Conservation (phyloP, 2,113 vertebrate genomes). For the Eidolon helvum region DNA sequence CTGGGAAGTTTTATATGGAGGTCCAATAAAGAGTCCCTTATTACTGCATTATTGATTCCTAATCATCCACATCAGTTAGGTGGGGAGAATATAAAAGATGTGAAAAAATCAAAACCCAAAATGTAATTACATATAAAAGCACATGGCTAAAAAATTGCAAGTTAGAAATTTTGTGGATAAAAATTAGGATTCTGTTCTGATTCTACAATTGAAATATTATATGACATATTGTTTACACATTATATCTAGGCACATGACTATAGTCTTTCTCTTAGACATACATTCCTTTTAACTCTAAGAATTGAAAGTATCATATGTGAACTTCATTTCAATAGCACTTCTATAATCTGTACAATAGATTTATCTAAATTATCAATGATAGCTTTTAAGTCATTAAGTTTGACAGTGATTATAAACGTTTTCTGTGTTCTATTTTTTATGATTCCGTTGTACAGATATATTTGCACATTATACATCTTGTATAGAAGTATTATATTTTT, state of each 20-base stretch:
- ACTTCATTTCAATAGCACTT: not conserved
- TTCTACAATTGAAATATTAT: not conserved
- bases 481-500: not conserved
- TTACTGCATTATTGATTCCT: not conserved
- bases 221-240: not conserved
- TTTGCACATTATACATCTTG: not conserved
- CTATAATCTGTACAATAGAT: not conserved
- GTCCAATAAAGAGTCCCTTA: not conserved
- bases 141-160: not conserved
- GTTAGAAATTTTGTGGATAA: not conserved
- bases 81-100: not conserved
- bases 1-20: not conserved
- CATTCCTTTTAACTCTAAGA: not conserved
- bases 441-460: not conserved
- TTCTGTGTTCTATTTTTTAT: conserved; percentile 47
- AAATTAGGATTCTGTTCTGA: not conserved
- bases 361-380: not conserved
- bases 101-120: not conserved
- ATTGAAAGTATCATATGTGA: not conserved
- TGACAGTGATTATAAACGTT: conserved; percentile 44
- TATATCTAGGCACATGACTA: not conserved
- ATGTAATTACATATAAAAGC: not conserved
- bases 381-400: conserved; percentile 46
- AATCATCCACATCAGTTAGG: not conserved
- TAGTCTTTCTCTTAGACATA: not conserved